Evolutionary conservation across 1,140 invertebrate genomes (phyloP), one percentile per base, ranked within the genome.

Genomic region (Drosophila quadrilineata): DNA sequence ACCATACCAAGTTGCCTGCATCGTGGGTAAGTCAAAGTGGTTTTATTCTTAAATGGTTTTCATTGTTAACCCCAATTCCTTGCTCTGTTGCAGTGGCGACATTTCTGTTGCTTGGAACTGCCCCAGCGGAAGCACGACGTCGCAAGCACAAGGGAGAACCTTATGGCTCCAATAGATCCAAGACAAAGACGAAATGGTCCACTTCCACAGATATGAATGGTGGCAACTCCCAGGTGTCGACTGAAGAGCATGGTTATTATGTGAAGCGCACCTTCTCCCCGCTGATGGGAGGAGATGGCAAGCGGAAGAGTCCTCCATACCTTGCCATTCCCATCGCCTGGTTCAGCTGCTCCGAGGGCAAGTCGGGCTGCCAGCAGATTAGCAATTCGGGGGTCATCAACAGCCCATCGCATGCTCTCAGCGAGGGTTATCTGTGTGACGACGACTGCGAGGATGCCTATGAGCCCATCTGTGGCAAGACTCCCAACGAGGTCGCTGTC

Each of bases 171-270:
- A 38, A 71, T 2, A 80, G 73, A 35, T 56, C 80, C 6, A 88
- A 88, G 62, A 88, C 87, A 21, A 88, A 88, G 60, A 88, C 87
- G 0, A 88, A 88, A 49, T 88, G 87, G 86, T 88, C 86, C 0
- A 85, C 36, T 9, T 85, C 87, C 1, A 71, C 87, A 2, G 68
- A 88, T 16, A 28, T 86, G 48, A 65, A 62, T 2, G 29, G 40
- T 4, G 45, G 21, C n/a, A 74, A 63, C 14, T 41, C 50, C 0
- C 84, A 85, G 40, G 75, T 88, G 2, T 75, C 87, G 24, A 88
- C 77, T 14, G 87, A 88, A 36, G 87, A 88, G 43, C 87, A 88
- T 16, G 77, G 82, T n/a, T 88, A 88, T 49, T 88, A 88, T 29
- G 77, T 88, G n/a, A 88, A 88, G 49, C 82, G 87, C 35, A 88